Evolutionary conservation across 2,113 vertebrate genomes (phyloP).

Genomic region (Eulemur rufifrons): DNA sequence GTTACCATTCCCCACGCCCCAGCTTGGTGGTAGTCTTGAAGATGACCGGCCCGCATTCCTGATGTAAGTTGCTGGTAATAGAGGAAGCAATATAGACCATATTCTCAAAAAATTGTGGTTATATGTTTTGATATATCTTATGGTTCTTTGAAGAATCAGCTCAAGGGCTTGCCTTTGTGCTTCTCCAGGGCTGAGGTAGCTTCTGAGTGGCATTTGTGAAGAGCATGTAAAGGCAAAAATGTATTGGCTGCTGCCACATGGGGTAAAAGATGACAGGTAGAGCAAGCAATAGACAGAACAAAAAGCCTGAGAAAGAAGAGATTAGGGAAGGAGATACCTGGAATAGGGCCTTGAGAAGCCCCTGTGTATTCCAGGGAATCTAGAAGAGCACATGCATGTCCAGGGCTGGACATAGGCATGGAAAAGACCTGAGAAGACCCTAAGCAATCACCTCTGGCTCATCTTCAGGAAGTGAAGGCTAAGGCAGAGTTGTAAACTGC

Average conservation of each 20-base stretch:
- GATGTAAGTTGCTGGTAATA: neutral
- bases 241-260: neutral
- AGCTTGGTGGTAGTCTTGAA: neutral
- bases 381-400: neutral
- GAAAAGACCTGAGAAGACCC: neutral
- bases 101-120: neutral
- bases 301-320: neutral
- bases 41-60: neutral
- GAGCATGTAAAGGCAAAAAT: neutral
- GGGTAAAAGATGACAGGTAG: neutral
- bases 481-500: neutral
- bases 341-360: neutral
- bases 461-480: neutral
- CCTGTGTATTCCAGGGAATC: neutral
- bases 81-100: neutral
- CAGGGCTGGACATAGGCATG: neutral
- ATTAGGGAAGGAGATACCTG: neutral
- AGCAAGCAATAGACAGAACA: neutral
- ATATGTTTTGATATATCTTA: neutral
- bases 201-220: neutral
- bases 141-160: neutral
- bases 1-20: neutral
- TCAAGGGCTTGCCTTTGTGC: neutral
- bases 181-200: neutral
- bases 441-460: neutral